Percentiles rank a stretch among this genome's conserved stretches.
These are phyloP conservation scores for Willisornis vidua DNA, from an alignment of 2,113 vertebrate species.

Conservation along the genomic window DNA sequence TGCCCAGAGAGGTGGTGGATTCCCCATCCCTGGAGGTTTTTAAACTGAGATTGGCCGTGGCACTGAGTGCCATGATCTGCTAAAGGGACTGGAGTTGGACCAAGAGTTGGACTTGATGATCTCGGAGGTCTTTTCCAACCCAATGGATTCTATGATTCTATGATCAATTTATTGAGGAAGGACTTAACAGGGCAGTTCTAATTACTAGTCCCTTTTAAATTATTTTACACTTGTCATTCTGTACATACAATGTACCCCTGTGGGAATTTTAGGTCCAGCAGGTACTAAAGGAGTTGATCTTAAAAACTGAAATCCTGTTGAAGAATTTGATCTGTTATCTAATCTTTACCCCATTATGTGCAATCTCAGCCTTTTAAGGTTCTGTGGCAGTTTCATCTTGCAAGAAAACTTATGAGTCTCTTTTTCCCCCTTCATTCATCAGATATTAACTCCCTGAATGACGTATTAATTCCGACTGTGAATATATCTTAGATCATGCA, in stretches of 20 bases:
- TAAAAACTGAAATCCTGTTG: neutral
- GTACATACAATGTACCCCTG: neutral
- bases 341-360: neutral
- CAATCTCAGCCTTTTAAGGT: neutral
- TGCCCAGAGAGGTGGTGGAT: no score
- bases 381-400: neutral
- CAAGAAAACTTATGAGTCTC: neutral
- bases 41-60: no score
- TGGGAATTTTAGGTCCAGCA: neutral
- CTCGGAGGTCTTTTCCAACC: no score
- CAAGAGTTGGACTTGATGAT: no score
- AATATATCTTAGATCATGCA: neutral
- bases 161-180: neutral
- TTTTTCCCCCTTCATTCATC: neutral
- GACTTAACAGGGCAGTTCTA: neutral
- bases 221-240: accelerated
- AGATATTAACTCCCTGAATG: neutral
- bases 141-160: no score
- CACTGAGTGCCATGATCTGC: no score
- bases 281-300: neutral
- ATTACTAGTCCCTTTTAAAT: neutral
- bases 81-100: no score
- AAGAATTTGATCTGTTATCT: neutral
- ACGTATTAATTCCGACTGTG: neutral
- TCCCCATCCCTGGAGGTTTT: no score